Evolutionary conservation across 2,113 vertebrate genomes (phyloP), one percentile per base, ranked within the genome.

Genomic region (Cynopterus brachyotis): DNA sequence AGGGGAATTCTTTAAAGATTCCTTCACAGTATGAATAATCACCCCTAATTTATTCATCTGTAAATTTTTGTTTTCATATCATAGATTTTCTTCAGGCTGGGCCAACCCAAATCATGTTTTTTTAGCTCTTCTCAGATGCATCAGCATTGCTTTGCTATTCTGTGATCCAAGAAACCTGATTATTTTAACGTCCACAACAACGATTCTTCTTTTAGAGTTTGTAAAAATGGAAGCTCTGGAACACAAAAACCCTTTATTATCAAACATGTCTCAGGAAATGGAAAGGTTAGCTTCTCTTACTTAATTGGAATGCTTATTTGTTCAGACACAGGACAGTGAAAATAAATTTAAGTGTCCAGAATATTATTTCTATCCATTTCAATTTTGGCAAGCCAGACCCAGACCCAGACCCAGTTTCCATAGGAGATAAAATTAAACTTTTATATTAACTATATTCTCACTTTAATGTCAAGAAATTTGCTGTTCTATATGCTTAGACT

Each of bases 1-100:
- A 22, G 37, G 97, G 96, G 92, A 96, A 95, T 97, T 88, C 76
- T 89, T 92, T 85, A 96, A 91, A 97, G 92, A 95, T 50, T 95
- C 80, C 91, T 79, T 95, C 88, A 96, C 81, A 93, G 79, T 95
- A 94, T 94, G 94, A 97, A 92, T 97, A 95, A 97, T 97, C 96
- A 94, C 85, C 35, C 50, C n/a, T 97, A 85, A 85, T 97, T 86
- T 96, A 94, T 86, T 97, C 78, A 83, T 95, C 69, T 87, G 57
- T 83, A 97, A 92, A 64, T 83, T 96, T 89, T 95, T 60, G 24
- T 76, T 92, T 97, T 86, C 67, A 70, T 64, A 50, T n/a, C 26
- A 66, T 70, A 79, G 35, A n/a, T 92, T 96, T 97, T 85, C 75
- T 86, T 88, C 70, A 62, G 42, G 57, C 87, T n/a, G 12, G 70